Evolutionary conservation across 1,140 invertebrate species (phyloP).

Genomic region (Eumaeus atala): DNA sequence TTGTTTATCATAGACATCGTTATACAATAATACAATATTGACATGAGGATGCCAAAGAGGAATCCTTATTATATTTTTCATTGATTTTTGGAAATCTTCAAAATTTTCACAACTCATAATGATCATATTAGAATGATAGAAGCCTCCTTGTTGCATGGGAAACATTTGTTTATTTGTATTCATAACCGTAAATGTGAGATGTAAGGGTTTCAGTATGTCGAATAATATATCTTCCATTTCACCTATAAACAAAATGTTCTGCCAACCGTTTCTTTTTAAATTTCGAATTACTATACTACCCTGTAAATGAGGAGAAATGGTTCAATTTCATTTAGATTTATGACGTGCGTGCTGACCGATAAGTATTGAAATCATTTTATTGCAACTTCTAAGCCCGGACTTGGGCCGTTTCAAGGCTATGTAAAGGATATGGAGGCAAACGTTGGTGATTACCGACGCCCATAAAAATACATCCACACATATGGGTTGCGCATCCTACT

Average conservation of each 20-base stretch:
- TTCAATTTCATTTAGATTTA: too few relatives aligned
- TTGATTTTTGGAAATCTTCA: slow-evolving; percentile 36
- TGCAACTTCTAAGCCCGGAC: too few relatives aligned
- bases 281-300: slow-evolving; percentile 33
- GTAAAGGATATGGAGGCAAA: too few relatives aligned
- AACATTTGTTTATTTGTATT: slow-evolving; percentile 29
- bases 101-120: slow-evolving; percentile 37
- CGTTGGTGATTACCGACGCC: too few relatives aligned
- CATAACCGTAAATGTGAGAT: slow-evolving; percentile 30
- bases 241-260: slow-evolving; percentile 40
- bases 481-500: too few relatives aligned
- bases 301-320: slow-evolving; percentile 31
- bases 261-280: slow-evolving; percentile 45
- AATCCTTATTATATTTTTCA: slow-evolving; percentile 31
- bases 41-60: slow-evolving; percentile 52
- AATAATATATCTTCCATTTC: slow-evolving; percentile 40
- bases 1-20: slow-evolving; percentile 26
- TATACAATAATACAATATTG: slow-evolving; percentile 46
- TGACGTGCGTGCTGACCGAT: too few relatives aligned
- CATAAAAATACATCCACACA: too few relatives aligned
- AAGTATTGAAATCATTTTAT: too few relatives aligned
- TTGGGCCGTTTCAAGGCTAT: too few relatives aligned
- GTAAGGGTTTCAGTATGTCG: slow-evolving; percentile 26
- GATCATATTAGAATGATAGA: slow-evolving; percentile 41
- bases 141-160: slow-evolving; percentile 35